Evolutionary conservation across 2,113 vertebrate species (phyloP), one percentile per base, ranked within the genome.

Genomic region (Silurus glanis): DNA sequence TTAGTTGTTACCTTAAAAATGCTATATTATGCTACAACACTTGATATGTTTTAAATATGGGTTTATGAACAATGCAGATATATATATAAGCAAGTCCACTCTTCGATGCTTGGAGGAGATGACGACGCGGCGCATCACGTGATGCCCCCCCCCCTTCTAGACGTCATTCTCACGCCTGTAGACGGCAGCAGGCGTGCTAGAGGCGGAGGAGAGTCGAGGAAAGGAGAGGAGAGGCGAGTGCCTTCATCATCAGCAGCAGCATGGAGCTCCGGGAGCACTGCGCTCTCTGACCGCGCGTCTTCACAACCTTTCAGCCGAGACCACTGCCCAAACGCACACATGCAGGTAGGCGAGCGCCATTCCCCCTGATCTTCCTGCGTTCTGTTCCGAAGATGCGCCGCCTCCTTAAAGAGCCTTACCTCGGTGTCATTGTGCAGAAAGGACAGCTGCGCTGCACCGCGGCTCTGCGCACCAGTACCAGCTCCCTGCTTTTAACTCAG

Each of bases 291-390:
- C 88, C 78, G 79, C 82, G 47, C 82, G 55, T 71, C 88, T 86
- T 56, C 88, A 69, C 81, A 66, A 78, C 85, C 78, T n/a, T 86
- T 87, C 86, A 75, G 87, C 89, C 80, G 56, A 83, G 76, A 87
- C 88, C 86, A 66, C 84, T 87, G 84, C 87, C 80, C 88, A 84
- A 86, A 90, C 89, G 74, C 89, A 86, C 89, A 72, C 83, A 84
- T 84, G 83, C 83, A 90, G 89, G 89, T 90, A 89, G 79, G 89
- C 69, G 58, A 82, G 56, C 75, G 25, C 81, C 47, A 3, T 80
- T 80, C 78, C 13, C 28, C 10, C 28, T 61, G 9, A 45, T 58
- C 64, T 53, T 69, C 45, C 14, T 59, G 55, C 78, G 37, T 82
- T 51, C 21, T 67, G 37, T 25, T 61, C 17, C n/a, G 79, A n/a